Evolutionary conservation across 1,140 invertebrate species (phyloP), one percentile per base, ranked within the genome.

Genomic region (Drosophila miranda): DNA sequence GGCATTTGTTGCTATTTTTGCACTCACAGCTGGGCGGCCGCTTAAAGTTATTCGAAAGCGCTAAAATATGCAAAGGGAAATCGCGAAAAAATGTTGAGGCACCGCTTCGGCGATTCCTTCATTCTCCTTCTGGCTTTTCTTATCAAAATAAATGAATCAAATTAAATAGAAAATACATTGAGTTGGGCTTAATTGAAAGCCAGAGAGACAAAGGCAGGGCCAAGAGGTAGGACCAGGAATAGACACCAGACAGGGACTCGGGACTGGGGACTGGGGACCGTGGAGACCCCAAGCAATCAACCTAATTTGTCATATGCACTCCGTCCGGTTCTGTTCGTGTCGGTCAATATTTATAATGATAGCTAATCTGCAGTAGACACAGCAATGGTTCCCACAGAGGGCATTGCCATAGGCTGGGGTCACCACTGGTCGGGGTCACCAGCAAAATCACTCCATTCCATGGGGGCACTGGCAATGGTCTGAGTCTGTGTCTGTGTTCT

Each of bases 271-370:
- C 11, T 13, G 42, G n/a, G 16, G 11, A 41, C 19, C 16, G 55
- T 21, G 42, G 23, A 61, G 79, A 71, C 77, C 57, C 82, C 70
- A 78, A 56, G 82, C 82, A 87, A 87, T 87, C 82, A 87, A 87
- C 82, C 82, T 87, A 87, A 87, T 87, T 87, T 87, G 78, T 78
- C 75, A 76, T 86, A 84, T 84, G 81, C 82, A 81, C 49, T 63
- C 62, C 66, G 66, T 69, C 51, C 23, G 19, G 42, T 9, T 19
- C 63, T 14, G 63, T 42, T 11, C 42, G 50, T 38, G 26, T 8
- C 52, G 48, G 81, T 84, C 82, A 84, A 84, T 84, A 84, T 86
- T 86, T 84, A 81, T 81, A 84, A 84, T 84, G 81, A 86, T 86
- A 78, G 82, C 73, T 84, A 84, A 84, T 86, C 66, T 68, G 51